Base-by-base conservation (phyloP, 2,888 invertebrate genomes). In the Hyposoter dolosus region DNA sequence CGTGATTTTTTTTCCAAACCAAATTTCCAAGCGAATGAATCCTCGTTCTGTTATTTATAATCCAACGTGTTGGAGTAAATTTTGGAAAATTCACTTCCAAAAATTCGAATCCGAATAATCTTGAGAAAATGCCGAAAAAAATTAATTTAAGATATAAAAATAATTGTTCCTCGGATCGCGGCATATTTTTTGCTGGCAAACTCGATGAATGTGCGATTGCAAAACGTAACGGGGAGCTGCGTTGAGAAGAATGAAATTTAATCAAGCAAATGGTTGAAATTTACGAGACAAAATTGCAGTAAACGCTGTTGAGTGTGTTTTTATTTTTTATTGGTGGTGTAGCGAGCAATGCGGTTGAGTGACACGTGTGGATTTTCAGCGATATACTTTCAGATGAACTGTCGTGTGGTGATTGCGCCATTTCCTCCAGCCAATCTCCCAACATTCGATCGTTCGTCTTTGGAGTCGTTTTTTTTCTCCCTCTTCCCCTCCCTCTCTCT, bases 371-470 rank as follows among this genome's bases (percentile, higher is more conserved):
- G 53, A 78, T 32, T 50, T 50, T 72, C 76, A 32, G 40, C 35
- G 66, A 76, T 79, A 43, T 32, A 47, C 47, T 43, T 56, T 50
- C 60, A 19, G 72, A 77, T n/a, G 45, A 60, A 79, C 75, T 43
- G 85, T 75, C 63, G 60, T 56, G 40, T 69, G 63, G 23, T 69
- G 82, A 82, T 74, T 47, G 63, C 65, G 79, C 79, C 71, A 82
- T 82, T 85, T 35, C 45, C 72, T 63, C 63, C 53, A 17, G 28
- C 47, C 50, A 45, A 45, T 56, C 40, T 23, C 74, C 53, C 56
- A 71, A 80, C 15, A 71, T 80, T 80, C 78, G 85, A 79, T 79
- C 85, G 82, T 85, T 76, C 79, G 82, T 83, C 85, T 82, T 72
- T 63, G 79, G 68, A 75, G 43, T 60, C 40, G 7, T 40, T 40